Conservation (phyloP, 2,888 invertebrate species). For the Xestia c-nigrum region DNA sequence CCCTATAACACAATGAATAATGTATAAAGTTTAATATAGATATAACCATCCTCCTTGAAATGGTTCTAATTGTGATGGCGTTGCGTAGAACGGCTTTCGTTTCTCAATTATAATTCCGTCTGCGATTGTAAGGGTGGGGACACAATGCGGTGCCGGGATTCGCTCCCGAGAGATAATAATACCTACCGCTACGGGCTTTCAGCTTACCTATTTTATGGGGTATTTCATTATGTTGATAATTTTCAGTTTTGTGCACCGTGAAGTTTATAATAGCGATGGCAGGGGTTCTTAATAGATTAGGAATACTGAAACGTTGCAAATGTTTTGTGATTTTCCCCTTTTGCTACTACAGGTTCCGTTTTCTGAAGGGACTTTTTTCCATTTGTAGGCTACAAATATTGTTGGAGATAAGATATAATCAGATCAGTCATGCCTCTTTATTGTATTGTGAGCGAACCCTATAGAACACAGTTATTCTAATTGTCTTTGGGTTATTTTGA, state of each 20-base stretch:
- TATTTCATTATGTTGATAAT: conserved; percentile 63
- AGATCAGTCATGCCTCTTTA: not conserved
- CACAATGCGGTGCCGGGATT: conserved; percentile 67
- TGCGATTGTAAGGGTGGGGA: conserved; percentile 69
- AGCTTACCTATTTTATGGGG: conserved; percentile 66
- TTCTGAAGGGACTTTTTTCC: not conserved
- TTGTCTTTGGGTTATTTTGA: conserved; percentile 50
- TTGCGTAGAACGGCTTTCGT: conserved; percentile 64
- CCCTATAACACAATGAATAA: conserved; percentile 62
- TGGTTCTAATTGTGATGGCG: conserved; percentile 68
- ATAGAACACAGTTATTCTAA: conserved; percentile 46
- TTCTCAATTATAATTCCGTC: conserved; percentile 74
- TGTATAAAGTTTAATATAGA: conserved; percentile 65
- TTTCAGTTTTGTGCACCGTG: conserved; percentile 48
- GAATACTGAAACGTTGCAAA: not conserved
- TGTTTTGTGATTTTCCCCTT: not conserved
- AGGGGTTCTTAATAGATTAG: conserved; percentile 18
- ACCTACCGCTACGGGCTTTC: conserved; percentile 58
- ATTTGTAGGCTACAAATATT: not conserved
- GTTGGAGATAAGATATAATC: not conserved
- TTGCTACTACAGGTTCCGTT: not conserved
- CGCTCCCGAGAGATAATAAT: conserved; percentile 68
- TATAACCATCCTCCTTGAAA: conserved; percentile 60
- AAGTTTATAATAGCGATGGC: conserved; percentile 23
- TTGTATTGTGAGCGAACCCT: conserved; percentile 32